Evolutionary conservation across 2,888 invertebrate genomes (phyloP), one percentile per base, ranked within the genome.

Genomic region (Limnephilus marmoratus): DNA sequence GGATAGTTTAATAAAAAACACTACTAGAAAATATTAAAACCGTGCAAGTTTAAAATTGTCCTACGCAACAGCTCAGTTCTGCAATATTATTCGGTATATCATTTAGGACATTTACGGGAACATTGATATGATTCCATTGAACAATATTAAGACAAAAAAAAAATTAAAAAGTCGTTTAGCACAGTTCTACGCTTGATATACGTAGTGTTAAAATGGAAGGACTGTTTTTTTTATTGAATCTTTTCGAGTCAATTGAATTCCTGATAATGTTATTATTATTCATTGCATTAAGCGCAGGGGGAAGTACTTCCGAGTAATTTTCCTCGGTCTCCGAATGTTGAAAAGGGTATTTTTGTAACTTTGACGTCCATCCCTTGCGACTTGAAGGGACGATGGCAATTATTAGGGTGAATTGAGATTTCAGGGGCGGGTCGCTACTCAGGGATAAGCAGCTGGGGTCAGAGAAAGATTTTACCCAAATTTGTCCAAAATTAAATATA

Each of bases 311-410:
- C 24, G 68, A 68, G 11, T 2, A 24, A 68, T 24, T 68, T 68
- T 24, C 68, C 24, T n/a, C 68, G 68, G 68, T n/a, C 24, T 9
- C n/a, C 24, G 9, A 24, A 68, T 68, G n/a, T 82, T 86, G n/a
- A 86, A 45, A 41, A n/a, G 85, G 85, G 85, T 85, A 83, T 18
- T 83, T 83, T 85, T n/a, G 85, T 13, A 45, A 41, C 34, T 85
- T 85, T 85, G 85, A 85, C 41, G 41, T 86, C 15, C 68, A 68
- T 87, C 87, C 68, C 53, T 37, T 53, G 53, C 18, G 87, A 31
- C 53, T 87, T 15, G 41, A 87, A 53, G 68, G 87, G 87, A 53
- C 53, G 87, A 87, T 68, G 37, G 68, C 87, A 87, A 87, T 87
- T 87, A 87, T 87, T 53, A 34, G 87, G 87, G 29, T 53, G 53